Conservation (phyloP, 2,113 vertebrate species). For the Carlito syrichta region DNA sequence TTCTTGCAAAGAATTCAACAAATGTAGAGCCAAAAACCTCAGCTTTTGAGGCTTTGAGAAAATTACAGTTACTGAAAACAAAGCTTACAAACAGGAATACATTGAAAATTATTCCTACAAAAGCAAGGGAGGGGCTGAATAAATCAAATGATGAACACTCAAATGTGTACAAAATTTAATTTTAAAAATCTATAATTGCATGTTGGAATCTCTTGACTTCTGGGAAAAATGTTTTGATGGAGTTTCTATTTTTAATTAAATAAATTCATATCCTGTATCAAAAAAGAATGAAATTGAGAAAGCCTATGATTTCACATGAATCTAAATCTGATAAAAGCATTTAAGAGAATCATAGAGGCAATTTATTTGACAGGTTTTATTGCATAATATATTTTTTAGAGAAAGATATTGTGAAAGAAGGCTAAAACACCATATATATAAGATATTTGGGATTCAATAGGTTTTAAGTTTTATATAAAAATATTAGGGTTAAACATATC, state of each 20-base stretch:
- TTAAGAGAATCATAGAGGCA: neutral
- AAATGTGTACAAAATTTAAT: conserved; percentile 30
- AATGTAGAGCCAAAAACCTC: neutral
- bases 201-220: conserved; percentile 29
- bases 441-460: neutral
- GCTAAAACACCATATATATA: neutral
- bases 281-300: neutral
- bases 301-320: conserved; percentile 15
- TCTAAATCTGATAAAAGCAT: conserved; percentile 18
- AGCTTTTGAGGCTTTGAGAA: neutral
- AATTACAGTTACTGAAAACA: conserved; percentile 18
- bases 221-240: conserved; percentile 8
- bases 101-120: conserved; percentile 10
- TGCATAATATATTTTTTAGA: neutral
- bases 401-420: neutral
- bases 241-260: neutral
- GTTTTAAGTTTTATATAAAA: neutral
- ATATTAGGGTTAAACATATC: neutral
- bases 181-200: conserved; percentile 22
- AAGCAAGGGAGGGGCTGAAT: neutral
- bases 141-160: conserved; percentile 27
- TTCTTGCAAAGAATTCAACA: neutral
- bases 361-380: neutral
- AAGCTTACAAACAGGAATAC: neutral
- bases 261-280: conserved; percentile 22